Percentiles rank a stretch among this genome's conserved stretches.
Conservation (phyloP, 2,797 vertebrate genomes). For the Pachyuromys duprasi region DNA sequence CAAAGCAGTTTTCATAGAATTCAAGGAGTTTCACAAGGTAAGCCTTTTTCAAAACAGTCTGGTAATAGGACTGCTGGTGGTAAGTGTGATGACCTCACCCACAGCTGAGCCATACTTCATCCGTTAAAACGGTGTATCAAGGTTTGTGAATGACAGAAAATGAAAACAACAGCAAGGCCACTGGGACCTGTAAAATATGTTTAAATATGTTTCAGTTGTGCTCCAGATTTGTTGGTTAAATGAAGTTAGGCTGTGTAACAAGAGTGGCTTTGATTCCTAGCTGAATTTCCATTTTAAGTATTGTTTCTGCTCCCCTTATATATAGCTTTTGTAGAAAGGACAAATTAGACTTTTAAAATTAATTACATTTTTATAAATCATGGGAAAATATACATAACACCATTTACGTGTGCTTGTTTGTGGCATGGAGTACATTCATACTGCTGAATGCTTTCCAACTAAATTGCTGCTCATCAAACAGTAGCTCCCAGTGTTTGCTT, state of each 20-base stretch:
- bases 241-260: not conserved
- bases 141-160: not conserved
- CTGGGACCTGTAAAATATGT: not conserved
- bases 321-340: slow-evolving; percentile 30
- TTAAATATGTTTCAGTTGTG: slow-evolving; percentile 31
- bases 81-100: not conserved
- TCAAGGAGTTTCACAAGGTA: slow-evolving; percentile 81
- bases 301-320: not conserved
- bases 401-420: not conserved
- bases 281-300: not conserved
- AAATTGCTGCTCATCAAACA: not conserved
- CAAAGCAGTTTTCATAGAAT: slow-evolving; percentile 69
- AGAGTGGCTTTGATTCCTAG: not conserved
- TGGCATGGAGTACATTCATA: not conserved
- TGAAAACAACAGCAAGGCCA: not conserved
- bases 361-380: not conserved
- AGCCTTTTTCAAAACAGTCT: slow-evolving; percentile 33
- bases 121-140: not conserved
- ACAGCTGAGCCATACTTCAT: not conserved
- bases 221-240: slow-evolving; percentile 38
- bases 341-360: slow-evolving; percentile 44
- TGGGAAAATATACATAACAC: not conserved
- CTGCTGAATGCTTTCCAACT: not conserved
- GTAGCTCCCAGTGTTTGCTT: not conserved
- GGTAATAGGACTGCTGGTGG: not conserved